Base-by-base conservation (phyloP, 1,140 invertebrate genomes). In the Pogonognathellus flavescens region DNA sequence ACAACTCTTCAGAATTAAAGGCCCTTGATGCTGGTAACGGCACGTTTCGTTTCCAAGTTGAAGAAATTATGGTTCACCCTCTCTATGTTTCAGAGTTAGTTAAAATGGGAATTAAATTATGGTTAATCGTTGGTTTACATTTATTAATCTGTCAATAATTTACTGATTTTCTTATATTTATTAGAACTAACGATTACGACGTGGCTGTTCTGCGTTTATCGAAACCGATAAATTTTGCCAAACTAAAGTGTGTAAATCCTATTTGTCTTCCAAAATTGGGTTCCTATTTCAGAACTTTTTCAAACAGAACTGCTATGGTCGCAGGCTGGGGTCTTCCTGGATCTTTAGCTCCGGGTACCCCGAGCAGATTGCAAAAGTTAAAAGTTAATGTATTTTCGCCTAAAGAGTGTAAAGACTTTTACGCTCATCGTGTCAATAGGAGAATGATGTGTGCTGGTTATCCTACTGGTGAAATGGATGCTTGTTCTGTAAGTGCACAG, bases 391-490 rank as follows among this genome's bases (percentile, higher is more conserved):
- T 88, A 9, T 88, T 84, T 81, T 49, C 81, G 6, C 88, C 82
- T 8, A 55, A 72, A 57, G 22, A 60, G 9, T 88, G 88, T 60
- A 85, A 88, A 60, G 16, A 87, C 1, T 84, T 62, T 20, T 87
- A 88, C 25, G 86, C 84, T 25, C 82, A 88, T 57, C 31, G 85
- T 3, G 85, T 88, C 0, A 88, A 85, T 55, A 80, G 81, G 25
- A 70, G 88, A 52, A 87, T 87, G 88, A 31, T 88, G 49, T 88
- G 88, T 70, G 88, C 86, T 9, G 88, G 88, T 0, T 86, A 87
- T 59, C 31, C 20, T 2, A 82, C 85, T 9, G 88, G 88, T 0
- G 83, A 81, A 0, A 82, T 18, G 50, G 88, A 88, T 84, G 86
- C 88, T 22, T 88, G 88, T 53, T 49, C 82, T 60, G 85, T 83